Evolutionary conservation across 35 echinoderm and acorn worm genomes (phyloP).

Genomic region (Apostichopus japonicus): DNA sequence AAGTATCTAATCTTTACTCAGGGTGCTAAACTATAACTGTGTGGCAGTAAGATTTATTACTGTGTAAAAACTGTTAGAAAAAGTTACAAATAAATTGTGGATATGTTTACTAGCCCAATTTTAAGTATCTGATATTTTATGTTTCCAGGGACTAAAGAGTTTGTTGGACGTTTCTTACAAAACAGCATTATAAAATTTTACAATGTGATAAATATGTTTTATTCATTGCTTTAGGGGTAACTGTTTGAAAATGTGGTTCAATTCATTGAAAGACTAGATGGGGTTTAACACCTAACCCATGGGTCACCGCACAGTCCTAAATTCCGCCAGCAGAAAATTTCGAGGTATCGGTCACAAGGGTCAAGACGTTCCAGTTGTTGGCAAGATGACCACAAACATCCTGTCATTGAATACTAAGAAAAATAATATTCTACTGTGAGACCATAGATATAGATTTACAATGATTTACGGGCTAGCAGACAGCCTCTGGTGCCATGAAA

Average conservation of each 20-base stretch:
- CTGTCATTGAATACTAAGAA: neutral
- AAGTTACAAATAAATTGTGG: neutral
- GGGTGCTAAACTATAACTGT: neutral
- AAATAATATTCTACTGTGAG: neutral
- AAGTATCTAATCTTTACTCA: neutral
- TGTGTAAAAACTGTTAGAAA: neutral
- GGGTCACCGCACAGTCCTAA: neutral
- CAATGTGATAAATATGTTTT: neutral
- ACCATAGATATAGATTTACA: constrained; percentile 12
- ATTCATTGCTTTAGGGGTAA: neutral
- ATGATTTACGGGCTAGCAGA: neutral
- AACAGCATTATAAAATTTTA: neutral
- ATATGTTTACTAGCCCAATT: neutral
- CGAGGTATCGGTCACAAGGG: neutral
- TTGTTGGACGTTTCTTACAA: constrained; percentile 12
- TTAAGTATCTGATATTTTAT: neutral
- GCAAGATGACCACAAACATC: neutral
- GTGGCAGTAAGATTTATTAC: neutral
- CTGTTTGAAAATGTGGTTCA: neutral
- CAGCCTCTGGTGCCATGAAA: neutral
- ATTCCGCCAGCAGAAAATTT: neutral
- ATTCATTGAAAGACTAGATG: neutral
- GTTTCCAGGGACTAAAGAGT: neutral
- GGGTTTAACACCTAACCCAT: neutral
- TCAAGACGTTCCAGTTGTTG: neutral